A percentile compares a stretch with the other conserved stretches of the same genome.
Conservation (phyloP, 1,140 invertebrate genomes). For the Diprion similis region DNA sequence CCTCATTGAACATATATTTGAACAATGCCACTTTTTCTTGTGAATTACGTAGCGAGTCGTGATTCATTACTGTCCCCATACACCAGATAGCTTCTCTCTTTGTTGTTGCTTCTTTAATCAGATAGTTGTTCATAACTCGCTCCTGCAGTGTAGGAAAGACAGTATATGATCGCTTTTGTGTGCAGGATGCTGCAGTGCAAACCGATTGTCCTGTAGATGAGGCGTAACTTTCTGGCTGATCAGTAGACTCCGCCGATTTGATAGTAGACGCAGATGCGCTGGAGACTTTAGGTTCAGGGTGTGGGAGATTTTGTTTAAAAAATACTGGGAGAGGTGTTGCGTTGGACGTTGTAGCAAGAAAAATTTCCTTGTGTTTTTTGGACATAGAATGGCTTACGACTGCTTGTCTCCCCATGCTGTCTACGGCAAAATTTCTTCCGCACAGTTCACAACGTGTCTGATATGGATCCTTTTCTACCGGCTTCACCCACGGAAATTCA, state of each 20-base stretch:
- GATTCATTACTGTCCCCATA: constrained; percentile 17
- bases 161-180: no score
- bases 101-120: constrained; percentile 25
- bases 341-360: not conserved
- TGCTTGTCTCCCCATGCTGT: not conserved
- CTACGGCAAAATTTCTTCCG: not conserved
- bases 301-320: not conserved
- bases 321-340: not conserved
- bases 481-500: not conserved
- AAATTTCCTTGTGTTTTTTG: not conserved
- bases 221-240: not conserved
- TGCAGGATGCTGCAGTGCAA: not conserved
- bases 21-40: constrained; percentile 12
- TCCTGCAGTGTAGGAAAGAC: not conserved
- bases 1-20: constrained; percentile 22
- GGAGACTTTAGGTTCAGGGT: not conserved
- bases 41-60: constrained; percentile 20
- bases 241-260: not conserved
- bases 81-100: constrained; percentile 29
- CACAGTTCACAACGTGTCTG: not conserved
- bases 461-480: not conserved
- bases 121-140: not conserved
- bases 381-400: not conserved
- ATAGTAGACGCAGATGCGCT: not conserved
- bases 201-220: not conserved